phyloP scores from a whole-genome alignment of 1,140 invertebrate species.

The Zaprionus inermis region DNA sequence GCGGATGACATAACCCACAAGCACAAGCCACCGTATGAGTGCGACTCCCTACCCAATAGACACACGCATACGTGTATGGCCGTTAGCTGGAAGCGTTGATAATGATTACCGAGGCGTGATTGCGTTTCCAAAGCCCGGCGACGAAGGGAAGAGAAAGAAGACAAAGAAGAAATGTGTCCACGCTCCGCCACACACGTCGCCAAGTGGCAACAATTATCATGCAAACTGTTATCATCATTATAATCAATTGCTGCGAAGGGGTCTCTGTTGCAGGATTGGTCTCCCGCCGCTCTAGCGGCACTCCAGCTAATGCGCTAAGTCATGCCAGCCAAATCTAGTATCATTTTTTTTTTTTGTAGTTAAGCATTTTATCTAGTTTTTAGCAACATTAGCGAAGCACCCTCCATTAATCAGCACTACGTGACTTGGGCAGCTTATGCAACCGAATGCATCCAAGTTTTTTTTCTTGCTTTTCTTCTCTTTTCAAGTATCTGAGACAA shows the following conservation, averaged over 20 bases:
- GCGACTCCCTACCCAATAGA: background rate
- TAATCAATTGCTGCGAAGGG: background rate
- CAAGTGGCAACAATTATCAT: conserved; percentile 38
- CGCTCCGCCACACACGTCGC: conserved; percentile 38
- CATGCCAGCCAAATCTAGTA: background rate
- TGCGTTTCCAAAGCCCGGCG: conserved; percentile 52
- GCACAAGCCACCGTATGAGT: conserved; percentile 7
- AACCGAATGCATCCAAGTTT: conserved; percentile 37
- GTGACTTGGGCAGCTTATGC: conserved; percentile 24
- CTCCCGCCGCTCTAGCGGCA: no score
- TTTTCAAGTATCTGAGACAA: conserved; percentile 6
- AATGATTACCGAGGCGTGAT: conserved; percentile 71
- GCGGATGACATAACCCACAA: conserved; percentile 68
- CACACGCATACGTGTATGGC: conserved; percentile 1
- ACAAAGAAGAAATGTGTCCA: conserved; percentile 24
- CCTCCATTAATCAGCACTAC: conserved; percentile 22
- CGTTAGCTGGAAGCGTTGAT: conserved; percentile 46
- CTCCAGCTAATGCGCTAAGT: background rate
- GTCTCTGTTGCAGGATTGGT: background rate
- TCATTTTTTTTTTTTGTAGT: background rate
- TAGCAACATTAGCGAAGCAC: conserved; percentile 14
- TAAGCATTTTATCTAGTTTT: background rate
- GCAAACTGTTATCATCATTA: conserved; percentile 6
- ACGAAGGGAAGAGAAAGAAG: background rate
- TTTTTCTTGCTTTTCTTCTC: background rate